Base-by-base conservation (phyloP, 1,140 invertebrate genomes). In the Bombus consobrinus region DNA sequence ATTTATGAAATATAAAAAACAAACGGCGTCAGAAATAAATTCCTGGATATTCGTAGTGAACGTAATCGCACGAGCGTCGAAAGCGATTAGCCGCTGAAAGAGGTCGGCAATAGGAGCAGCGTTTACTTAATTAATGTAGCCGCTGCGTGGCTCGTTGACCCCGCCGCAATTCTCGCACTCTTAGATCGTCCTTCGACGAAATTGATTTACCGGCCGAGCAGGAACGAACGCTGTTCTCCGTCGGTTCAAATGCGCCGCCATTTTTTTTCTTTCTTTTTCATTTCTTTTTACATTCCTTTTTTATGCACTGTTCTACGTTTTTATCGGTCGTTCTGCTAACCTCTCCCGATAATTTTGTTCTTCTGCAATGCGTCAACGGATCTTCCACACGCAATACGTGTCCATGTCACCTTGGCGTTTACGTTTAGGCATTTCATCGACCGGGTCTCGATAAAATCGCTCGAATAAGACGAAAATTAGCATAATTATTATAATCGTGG, bases 111-210 rank as follows among this genome's bases (percentile, higher is more conserved):
- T 90, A 83, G 82, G 77, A 89, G 85, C 76, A 86, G 69, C 88
- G 89, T 90, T 90, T 90, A 90, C 83, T 78, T 86, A 90, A 90
- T 90, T 90, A 90, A 90, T 85, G 66, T 78, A 43, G 88, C 59
- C 82, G 82, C 41, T 76, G 73, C 53, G 87, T 71, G 71, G 89
- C 89, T 90, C 89, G 89, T 90, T 90, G 89, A 90, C 89, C 89
- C 89, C 83, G 68, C 62, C 59, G 81, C 59, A 66, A 90, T 88
- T 88, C 89, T 83, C 75, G 66, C 71, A 88, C 88, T 86, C 86
- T 69, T 68, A 82, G 62, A 86, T 85, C 72, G 83, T 83, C 88
- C 82, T 90, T 90, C 88, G 76, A 64, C 47, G 57, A 68, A 57
- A 90, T 90, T 90, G 83, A 88, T 86, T 90, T 85, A 78, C 41